Conservation (phyloP, 1,140 invertebrate genomes). For the Apis dorsata region DNA sequence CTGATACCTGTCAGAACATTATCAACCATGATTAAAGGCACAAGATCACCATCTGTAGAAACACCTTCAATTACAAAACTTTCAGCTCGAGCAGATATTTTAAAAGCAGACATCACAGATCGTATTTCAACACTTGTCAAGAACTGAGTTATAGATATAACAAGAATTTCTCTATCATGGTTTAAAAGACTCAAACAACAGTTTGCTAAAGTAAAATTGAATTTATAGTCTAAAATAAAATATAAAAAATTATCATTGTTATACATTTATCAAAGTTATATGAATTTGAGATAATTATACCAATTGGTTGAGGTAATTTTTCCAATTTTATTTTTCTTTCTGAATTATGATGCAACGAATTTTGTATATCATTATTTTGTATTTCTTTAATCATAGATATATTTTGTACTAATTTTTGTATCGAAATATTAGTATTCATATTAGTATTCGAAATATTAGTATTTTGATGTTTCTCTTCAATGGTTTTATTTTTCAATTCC, state of each 20-base stretch:
- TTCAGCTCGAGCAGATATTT: conserved; percentile 87
- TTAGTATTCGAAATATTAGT: not conserved
- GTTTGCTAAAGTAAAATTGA: conserved; percentile 89
- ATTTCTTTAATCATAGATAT: not conserved
- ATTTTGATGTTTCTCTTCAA: conserved; percentile 78
- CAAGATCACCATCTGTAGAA: conserved; percentile 86
- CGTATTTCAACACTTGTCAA: conserved; percentile 86
- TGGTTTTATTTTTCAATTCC: conserved; percentile 81
- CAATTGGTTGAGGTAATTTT: conserved; percentile 65
- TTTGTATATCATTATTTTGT: conserved; percentile 14
- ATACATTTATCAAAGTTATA: not conserved
- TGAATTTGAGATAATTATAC: conserved; percentile 43
- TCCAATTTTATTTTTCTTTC: conserved; percentile 69
- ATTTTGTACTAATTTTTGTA: not conserved
- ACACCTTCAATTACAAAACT: conserved; percentile 89
- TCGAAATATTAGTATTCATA: not conserved
- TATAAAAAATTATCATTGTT: conserved; percentile 4
- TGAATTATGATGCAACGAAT: not conserved
- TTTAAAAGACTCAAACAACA: conserved; percentile 86
- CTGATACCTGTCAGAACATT: conserved; percentile 83
- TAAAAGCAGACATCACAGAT: conserved; percentile 85
- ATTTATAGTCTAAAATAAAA: conserved; percentile 86
- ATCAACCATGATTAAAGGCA: conserved; percentile 86
- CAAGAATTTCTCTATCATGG: conserved; percentile 86
- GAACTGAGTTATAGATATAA: conserved; percentile 88